Percentiles rank a stretch among this genome's conserved stretches.
Evolutionary conservation across 2,113 vertebrate species (phyloP).

Genomic region (Tetraodon nigroviridis): DNA sequence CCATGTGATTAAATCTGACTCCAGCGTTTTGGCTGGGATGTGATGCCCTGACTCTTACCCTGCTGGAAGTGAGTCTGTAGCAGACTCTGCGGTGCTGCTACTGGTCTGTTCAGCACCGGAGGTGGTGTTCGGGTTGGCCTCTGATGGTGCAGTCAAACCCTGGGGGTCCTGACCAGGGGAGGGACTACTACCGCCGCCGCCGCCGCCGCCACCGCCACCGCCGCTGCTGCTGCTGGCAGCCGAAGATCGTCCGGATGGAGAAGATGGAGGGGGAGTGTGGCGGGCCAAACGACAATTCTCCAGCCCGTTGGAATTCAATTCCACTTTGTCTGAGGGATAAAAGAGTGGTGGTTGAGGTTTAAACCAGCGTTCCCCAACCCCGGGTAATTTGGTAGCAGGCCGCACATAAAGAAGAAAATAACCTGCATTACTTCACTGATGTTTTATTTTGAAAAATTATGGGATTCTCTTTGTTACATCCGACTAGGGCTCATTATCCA

Average conservation of each 20-base stretch:
- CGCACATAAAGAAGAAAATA: too few species aligned
- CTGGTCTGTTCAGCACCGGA: slow-evolving; percentile 51
- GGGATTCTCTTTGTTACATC: too few species aligned
- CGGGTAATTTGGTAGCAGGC: too few species aligned
- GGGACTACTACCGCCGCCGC: slow-evolving; percentile 15
- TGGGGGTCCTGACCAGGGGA: slow-evolving; percentile 47
- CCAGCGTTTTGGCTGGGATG: too few species aligned
- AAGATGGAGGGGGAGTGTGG: slow-evolving; percentile 48
- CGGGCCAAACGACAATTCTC: slow-evolving; percentile 61
- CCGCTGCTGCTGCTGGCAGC: slow-evolving; percentile 25
- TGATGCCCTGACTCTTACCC: slow-evolving; percentile 74
- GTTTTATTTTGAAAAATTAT: too few species aligned
- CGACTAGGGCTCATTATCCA: too few species aligned
- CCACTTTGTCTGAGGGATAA: slow-evolving; percentile 76
- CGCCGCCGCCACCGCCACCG: slow-evolving; percentile 13
- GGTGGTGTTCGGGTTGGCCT: slow-evolving; percentile 34
- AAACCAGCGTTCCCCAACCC: neutral
- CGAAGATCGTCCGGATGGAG: slow-evolving; percentile 39
- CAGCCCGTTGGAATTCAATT: slow-evolving; percentile 58
- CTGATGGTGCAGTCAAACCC: slow-evolving; percentile 26
- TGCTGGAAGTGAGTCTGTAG: slow-evolving; percentile 79
- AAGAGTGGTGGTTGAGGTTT: neutral
- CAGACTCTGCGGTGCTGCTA: slow-evolving; percentile 46
- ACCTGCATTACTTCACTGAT: too few species aligned
- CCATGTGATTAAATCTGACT: neutral